Evolutionary conservation across 2,797 vertebrate genomes (phyloP).

Genomic region (Simalia tracyae): DNA sequence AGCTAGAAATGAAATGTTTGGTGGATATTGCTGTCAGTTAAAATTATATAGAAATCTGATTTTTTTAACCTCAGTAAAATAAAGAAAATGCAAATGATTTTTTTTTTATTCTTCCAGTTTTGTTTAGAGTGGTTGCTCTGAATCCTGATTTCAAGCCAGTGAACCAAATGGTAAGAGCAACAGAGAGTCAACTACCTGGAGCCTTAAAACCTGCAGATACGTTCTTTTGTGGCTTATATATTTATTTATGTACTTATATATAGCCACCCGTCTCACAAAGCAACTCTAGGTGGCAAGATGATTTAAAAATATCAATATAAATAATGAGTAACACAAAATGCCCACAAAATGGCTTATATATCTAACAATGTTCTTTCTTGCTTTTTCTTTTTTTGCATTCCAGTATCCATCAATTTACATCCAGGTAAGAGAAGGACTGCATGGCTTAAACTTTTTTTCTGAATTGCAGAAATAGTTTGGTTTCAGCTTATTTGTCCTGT

Average conservation of each 20-base stretch:
- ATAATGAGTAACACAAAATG: neutral
- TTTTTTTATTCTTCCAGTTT: neutral
- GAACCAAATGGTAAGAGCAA: neutral
- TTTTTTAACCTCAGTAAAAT: neutral
- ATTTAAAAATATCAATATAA: too few species aligned
- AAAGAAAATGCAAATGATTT: neutral
- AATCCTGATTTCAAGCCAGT: neutral
- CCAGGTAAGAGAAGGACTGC: neutral
- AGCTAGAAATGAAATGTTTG: neutral
- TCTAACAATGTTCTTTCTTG: too few species aligned
- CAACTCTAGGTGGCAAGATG: too few species aligned
- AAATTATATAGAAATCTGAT: neutral
- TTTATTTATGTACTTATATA: too few species aligned
- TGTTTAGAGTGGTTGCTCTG: constrained; percentile 3
- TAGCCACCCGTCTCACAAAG: too few species aligned
- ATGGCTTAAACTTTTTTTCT: neutral
- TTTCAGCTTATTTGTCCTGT: neutral
- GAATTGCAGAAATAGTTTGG: too few species aligned
- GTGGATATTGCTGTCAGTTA: neutral
- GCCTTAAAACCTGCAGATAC: too few species aligned
- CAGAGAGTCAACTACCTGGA: neutral
- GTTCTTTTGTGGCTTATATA: too few species aligned
- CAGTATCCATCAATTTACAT: constrained; percentile 8
- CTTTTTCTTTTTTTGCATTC: neutral
- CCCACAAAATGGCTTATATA: too few species aligned